A percentile compares a stretch with the other conserved stretches of the same genome.
phyloP scores from a whole-genome alignment of 2,113 vertebrate species.

The Condylura cristata region DNA sequence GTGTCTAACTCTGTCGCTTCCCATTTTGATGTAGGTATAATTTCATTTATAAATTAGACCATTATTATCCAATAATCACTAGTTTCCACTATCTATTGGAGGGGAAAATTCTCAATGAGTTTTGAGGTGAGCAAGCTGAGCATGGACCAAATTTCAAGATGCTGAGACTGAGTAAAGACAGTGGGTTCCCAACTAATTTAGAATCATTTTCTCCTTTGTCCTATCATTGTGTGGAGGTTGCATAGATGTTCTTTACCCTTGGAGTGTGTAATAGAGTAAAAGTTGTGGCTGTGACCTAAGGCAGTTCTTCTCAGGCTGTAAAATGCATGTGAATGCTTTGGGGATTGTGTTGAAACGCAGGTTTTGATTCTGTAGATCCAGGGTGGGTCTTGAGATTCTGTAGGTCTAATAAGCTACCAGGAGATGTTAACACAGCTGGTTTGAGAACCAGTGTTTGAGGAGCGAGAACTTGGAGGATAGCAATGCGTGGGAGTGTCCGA shows the following conservation, averaged over 20 bases:
- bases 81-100: not conserved
- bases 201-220: not conserved
- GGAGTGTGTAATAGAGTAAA: constrained; percentile 16
- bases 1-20: not conserved
- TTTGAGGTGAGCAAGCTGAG: constrained; percentile 32
- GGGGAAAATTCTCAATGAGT: not conserved
- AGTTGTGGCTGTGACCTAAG: not conserved
- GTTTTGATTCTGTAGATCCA: not conserved
- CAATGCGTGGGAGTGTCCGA: not conserved
- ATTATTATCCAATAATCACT: not conserved
- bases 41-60: not conserved
- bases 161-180: not conserved
- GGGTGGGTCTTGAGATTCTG: not conserved
- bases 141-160: not conserved
- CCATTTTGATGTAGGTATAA: not conserved
- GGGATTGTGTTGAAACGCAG: constrained; percentile 4
- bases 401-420: not conserved
- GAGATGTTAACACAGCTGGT: not conserved
- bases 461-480: not conserved
- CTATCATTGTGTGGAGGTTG: not conserved
- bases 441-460: not conserved
- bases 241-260: not conserved
- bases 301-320: not conserved
- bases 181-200: constrained; percentile 11
- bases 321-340: not conserved